Conservation (phyloP, 1,140 invertebrate species). For the Zaprionus kolodkinae region DNA sequence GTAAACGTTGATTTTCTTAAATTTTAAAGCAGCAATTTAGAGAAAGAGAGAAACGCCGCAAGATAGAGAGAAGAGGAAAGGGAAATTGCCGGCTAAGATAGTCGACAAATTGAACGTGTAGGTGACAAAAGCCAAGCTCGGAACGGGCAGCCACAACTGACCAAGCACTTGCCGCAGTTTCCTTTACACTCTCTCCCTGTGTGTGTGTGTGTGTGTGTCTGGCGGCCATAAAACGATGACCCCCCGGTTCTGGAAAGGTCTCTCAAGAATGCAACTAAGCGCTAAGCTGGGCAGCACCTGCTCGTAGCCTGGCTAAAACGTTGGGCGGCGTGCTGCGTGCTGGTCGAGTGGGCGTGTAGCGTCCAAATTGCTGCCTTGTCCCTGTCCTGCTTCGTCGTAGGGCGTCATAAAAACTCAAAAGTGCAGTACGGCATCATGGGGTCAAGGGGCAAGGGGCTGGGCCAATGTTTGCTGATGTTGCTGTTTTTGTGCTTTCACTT, state of each 20-base stretch:
- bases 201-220: conserved; percentile 4
- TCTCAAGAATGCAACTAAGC: conserved; percentile 52
- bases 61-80: neutral
- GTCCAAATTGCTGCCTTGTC: conserved; percentile 16
- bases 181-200: conserved; percentile 17
- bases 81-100: neutral
- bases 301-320: conserved; percentile 20
- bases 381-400: conserved; percentile 30
- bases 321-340: conserved; percentile 20
- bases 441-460: neutral
- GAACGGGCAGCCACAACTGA: conserved; percentile 46
- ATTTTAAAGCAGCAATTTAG: conserved; percentile 34
- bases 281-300: conserved; percentile 19
- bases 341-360: neutral
- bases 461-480: conserved; percentile 63
- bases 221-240: conserved; percentile 71
- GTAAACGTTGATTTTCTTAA: conserved; percentile 41
- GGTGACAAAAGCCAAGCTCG: conserved; percentile 33
- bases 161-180: conserved; percentile 41
- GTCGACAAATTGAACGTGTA: conserved; percentile 44
- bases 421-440: conserved; percentile 44
- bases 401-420: conserved; percentile 54
- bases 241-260: conserved; percentile 53
- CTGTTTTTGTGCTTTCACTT: conserved; percentile 34
- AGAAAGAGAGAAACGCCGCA: no score